Conservation (phyloP, 2,797 vertebrate species). For the Anguilla pacifica region DNA sequence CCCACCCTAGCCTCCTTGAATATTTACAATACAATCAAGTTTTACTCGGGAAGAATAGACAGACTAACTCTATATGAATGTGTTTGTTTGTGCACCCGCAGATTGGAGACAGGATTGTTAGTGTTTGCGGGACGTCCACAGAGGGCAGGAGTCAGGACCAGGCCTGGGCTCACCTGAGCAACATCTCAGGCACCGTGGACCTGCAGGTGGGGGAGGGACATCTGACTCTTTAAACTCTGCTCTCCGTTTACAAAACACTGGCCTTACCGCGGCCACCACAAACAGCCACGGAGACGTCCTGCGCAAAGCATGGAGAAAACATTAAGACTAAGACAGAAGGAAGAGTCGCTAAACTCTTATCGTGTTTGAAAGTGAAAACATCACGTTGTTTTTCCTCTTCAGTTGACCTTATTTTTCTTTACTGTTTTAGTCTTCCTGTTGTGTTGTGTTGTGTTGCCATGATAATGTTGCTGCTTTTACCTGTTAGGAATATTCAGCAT, state of each 20-base stretch:
- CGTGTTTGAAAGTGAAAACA: neutral
- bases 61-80: neutral
- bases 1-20: too few relatives aligned
- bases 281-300: neutral
- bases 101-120: constrained; percentile 87
- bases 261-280: neutral
- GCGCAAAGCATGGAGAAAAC: neutral
- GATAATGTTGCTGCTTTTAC: too few relatives aligned
- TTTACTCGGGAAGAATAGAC: too few relatives aligned
- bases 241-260: neutral
- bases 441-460: neutral
- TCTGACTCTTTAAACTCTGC: neutral
- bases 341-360: neutral
- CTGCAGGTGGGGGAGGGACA: constrained; percentile 75
- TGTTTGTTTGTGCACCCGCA: constrained; percentile 50
- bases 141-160: constrained; percentile 85
- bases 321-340: neutral
- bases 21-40: too few relatives aligned
- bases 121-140: constrained; percentile 80
- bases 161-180: constrained; percentile 81
- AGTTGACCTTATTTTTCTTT: neutral
- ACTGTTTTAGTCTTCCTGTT: neutral
- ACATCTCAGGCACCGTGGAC: constrained; percentile 75
- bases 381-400: neutral
- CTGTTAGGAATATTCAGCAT: too few relatives aligned